phyloP scores from a whole-genome alignment of 2,888 invertebrate genomes.

The Marronus borbonicus region DNA sequence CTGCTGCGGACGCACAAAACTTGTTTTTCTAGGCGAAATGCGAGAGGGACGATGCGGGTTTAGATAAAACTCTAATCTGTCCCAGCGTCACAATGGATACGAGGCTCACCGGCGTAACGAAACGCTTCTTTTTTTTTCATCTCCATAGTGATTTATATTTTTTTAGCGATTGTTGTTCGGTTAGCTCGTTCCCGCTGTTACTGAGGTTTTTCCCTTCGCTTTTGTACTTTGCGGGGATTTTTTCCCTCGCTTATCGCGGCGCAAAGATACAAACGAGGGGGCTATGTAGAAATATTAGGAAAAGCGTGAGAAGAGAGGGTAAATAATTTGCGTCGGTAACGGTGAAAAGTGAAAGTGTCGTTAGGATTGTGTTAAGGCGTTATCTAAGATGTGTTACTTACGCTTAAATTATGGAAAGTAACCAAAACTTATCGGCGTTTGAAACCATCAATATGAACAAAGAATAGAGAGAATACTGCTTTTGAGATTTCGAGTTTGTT shows the following conservation, averaged over 20 bases:
- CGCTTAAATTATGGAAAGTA: no score
- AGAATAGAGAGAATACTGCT: no score
- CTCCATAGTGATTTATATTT: slow-evolving; percentile 30
- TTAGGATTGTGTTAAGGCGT: no score
- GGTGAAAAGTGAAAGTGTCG: no score
- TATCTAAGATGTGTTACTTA: no score
- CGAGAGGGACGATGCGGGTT: slow-evolving; percentile 27
- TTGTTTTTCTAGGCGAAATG: slow-evolving; percentile 39
- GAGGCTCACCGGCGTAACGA: background rate
- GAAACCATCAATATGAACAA: no score
- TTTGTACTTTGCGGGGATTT: background rate
- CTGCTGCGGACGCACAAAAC: slow-evolving; percentile 13
- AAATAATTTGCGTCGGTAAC: no score
- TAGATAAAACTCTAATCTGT: slow-evolving; percentile 39
- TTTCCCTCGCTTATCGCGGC: background rate
- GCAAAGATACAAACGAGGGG: background rate
- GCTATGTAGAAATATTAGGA: no score
- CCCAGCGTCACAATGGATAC: slow-evolving; percentile 14
- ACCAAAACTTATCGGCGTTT: no score
- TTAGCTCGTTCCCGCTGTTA: background rate
- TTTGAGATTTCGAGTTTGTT: no score
- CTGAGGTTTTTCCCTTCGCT: background rate
- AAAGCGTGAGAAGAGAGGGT: no score
- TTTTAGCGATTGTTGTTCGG: slow-evolving; percentile 19
- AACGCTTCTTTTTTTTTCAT: background rate